Conservation (phyloP, 2,888 invertebrate species). For the Drosophila subsilvestris region DNA sequence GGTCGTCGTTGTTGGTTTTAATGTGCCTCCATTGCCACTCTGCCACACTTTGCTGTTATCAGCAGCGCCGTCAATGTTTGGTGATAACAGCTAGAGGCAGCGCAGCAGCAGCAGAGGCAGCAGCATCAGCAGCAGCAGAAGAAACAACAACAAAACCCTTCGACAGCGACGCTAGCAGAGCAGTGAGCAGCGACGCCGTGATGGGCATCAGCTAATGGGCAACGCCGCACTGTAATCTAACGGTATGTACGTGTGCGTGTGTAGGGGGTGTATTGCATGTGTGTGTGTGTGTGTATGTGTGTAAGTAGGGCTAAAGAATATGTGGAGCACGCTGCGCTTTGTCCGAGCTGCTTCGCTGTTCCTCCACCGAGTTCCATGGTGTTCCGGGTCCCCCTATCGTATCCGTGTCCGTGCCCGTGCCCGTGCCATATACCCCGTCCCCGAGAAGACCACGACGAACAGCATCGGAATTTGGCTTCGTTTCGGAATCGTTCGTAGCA, state of each 20-base stretch:
- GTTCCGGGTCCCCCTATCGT: conserved; percentile 22
- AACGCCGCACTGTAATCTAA: conserved; percentile 65
- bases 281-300: conserved; percentile 62
- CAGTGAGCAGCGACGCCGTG: conserved; percentile 17
- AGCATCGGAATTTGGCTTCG: conserved; percentile 40
- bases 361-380: background rate
- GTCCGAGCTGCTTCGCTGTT: conserved; percentile 40
- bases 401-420: background rate
- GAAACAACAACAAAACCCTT: no score
- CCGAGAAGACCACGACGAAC: conserved; percentile 8
- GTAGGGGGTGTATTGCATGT: conserved; percentile 19
- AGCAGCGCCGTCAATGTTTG: conserved; percentile 55
- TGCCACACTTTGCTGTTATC: conserved; percentile 60
- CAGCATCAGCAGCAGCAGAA: conserved; percentile 10
- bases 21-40: conserved; percentile 66
- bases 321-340: conserved; percentile 74
- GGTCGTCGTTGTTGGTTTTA: conserved; percentile 70
- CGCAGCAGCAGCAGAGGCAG: conserved; percentile 7
- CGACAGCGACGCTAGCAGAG: conserved; percentile 46
- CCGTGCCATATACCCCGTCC: background rate
- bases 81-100: conserved; percentile 39
- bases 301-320: conserved; percentile 75
- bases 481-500: conserved; percentile 13
- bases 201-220: conserved; percentile 58
- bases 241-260: conserved; percentile 19